Conservation (phyloP, 2,797 vertebrate species). For the Strix occidentalis region DNA sequence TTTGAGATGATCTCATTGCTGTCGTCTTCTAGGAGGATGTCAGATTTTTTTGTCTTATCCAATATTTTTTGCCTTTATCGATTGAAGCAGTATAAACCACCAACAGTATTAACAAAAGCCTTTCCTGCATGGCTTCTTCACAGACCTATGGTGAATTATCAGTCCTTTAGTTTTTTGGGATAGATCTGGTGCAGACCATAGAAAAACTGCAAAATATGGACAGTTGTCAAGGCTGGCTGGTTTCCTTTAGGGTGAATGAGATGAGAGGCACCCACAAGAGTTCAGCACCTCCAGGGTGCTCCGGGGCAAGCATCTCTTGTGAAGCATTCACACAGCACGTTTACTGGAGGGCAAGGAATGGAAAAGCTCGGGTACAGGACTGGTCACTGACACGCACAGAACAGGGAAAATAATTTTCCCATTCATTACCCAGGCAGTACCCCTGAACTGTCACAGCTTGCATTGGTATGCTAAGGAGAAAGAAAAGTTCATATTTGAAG, state of each 20-base stretch:
- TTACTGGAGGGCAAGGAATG: not conserved
- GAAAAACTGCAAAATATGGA: not conserved
- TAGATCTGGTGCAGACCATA: not conserved
- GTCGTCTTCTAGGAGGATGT: not conserved
- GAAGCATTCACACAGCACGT: not conserved
- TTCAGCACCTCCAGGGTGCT: not conserved
- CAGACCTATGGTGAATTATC: not conserved
- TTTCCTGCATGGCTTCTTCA: not conserved
- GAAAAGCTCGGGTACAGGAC: not conserved
- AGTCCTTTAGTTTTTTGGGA: not conserved
- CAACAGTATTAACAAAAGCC: not conserved
- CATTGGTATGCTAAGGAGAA: not conserved
- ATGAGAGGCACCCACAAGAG: not conserved
- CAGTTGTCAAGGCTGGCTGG: not conserved
- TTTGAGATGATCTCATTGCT: not conserved
- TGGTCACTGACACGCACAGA: not conserved
- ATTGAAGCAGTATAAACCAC: not conserved
- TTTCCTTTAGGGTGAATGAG: not conserved
- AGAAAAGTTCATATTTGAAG: not conserved
- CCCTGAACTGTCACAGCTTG: not conserved
- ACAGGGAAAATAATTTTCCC: not conserved
- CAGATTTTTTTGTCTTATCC: not conserved
- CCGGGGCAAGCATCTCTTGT: not conserved
- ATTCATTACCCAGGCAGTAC: not conserved
- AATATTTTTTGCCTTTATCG: not conserved